Percentiles rank a stretch among this genome's conserved stretches.
phyloP scores from a whole-genome alignment of 2,113 vertebrate species.

The Anhinga anhinga region DNA sequence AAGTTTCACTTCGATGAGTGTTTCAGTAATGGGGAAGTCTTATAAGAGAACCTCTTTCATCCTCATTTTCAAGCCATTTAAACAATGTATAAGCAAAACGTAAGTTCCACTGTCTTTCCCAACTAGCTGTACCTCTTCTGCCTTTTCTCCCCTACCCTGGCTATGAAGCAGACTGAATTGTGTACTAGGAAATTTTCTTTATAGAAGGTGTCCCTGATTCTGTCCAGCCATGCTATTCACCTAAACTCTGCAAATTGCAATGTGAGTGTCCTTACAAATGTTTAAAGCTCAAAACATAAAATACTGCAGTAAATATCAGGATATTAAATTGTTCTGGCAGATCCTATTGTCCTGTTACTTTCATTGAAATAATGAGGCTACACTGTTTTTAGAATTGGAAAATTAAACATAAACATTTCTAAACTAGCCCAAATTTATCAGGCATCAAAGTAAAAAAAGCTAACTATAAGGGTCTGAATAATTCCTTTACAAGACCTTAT shows the following conservation, averaged over 20 bases:
- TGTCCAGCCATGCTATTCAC: neutral
- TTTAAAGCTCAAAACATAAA: neutral
- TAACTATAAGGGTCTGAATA: neutral
- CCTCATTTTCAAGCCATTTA: neutral
- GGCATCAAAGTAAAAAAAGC: neutral
- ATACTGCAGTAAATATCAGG: neutral
- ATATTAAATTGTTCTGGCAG: neutral
- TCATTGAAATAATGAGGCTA: neutral
- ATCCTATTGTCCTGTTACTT: neutral
- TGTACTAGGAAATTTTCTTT: neutral
- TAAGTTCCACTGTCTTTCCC: neutral
- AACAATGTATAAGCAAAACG: neutral
- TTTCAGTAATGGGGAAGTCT: neutral
- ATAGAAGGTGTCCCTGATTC: neutral
- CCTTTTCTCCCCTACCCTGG: neutral
- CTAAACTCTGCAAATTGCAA: neutral
- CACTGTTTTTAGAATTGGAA: neutral
- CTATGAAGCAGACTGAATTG: neutral
- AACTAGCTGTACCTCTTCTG: neutral
- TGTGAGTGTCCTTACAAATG: neutral
- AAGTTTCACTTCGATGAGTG: neutral
- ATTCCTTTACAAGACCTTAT: neutral
- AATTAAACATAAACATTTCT: neutral
- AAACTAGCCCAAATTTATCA: neutral
- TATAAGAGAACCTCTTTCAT: neutral